Base-by-base conservation (phyloP, 92 coral and sea anemone species). In the Siderastrea radians region DNA sequence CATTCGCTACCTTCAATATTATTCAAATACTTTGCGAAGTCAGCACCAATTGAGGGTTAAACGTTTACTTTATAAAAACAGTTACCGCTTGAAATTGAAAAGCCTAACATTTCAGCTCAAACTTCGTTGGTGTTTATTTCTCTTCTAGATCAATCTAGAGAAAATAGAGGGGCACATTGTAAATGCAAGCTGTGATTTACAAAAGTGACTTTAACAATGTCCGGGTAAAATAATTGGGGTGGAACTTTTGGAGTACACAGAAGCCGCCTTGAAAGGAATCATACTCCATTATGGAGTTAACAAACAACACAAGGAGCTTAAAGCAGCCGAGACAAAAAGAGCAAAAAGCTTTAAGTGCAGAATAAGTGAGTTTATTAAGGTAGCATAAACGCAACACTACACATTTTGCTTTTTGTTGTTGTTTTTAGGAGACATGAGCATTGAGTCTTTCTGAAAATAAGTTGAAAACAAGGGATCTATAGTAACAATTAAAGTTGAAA, bases 231-330 rank as follows among this genome's bases (percentile, higher is more conserved):
- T 54, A 70, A 44, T 82, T 58, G 86, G 68, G 65, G 65, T 73
- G 86, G 46, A 82, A 17, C 50, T 12, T 46, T 55, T 16, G 16
- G 48, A 10, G 57, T 7, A 15, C 69, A 70, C 17, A 71, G 77
- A 11, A 70, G 58, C 78, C 70, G 86, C 46, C 77, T 82, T 82
- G n/a, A 71, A 71, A 69, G 17, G 85, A 14, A 1, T 81, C 68
- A 12, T 45, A 45, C 77, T n/a, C 5, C 77, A 81, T 70, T 70
- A 68, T 68, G 66, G 54, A 68, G 12, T 47, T 11, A 55, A 16
- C 54, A 81, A 81, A 68, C 60, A 72, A 60, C 66, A 15, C n/a
- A 19, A 64, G 75, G 51, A 7, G 57, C 8, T 60, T 50, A 50
- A 2, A 65, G 60, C 49, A 63, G 52, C 50, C 4, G 66, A 44